Conservation (phyloP, 2,797 vertebrate species). For the Syngnathus acus region DNA sequence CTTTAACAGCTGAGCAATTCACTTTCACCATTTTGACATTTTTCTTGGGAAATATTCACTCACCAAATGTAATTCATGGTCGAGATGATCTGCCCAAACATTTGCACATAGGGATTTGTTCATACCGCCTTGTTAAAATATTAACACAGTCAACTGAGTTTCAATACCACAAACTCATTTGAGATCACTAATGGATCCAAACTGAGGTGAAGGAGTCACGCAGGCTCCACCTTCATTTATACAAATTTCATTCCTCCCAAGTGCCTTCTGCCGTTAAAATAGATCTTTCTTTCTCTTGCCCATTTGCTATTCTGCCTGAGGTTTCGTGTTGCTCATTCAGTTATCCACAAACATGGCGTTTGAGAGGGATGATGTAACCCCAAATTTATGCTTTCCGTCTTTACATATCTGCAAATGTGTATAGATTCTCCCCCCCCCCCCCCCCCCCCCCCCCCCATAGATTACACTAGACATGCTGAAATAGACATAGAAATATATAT, state of each 20-base stretch:
- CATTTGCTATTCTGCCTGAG: slow-evolving; percentile 9
- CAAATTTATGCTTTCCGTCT: slow-evolving; percentile 35
- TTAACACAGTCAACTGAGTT: not conserved
- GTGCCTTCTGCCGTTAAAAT: slow-evolving; percentile 63
- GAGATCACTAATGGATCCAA: not conserved
- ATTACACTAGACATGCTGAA: slow-evolving; percentile 49
- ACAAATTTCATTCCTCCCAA: slow-evolving; percentile 72
- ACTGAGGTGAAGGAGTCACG: not conserved
- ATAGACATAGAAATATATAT: slow-evolving; percentile 53
- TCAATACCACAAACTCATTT: not conserved
- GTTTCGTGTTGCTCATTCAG: slow-evolving; percentile 14
- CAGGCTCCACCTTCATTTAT: slow-evolving; percentile 29
- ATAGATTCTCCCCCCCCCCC: no score
- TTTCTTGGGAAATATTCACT: slow-evolving; percentile 25
- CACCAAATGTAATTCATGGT: slow-evolving; percentile 40
- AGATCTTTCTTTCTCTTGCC: slow-evolving; percentile 7
- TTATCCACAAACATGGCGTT: slow-evolving; percentile 49
- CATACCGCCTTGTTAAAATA: not conserved
- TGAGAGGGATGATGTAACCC: slow-evolving; percentile 70
- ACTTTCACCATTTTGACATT: not conserved
- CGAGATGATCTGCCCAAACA: slow-evolving; percentile 65
- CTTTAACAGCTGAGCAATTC: not conserved
- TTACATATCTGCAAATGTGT: slow-evolving; percentile 59
- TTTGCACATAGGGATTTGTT: slow-evolving; percentile 37
- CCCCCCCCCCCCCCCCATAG: no score